These are phyloP conservation scores for Colletes gigas DNA, from an alignment of 1,140 invertebrate species.

Conservation along the genomic window DNA sequence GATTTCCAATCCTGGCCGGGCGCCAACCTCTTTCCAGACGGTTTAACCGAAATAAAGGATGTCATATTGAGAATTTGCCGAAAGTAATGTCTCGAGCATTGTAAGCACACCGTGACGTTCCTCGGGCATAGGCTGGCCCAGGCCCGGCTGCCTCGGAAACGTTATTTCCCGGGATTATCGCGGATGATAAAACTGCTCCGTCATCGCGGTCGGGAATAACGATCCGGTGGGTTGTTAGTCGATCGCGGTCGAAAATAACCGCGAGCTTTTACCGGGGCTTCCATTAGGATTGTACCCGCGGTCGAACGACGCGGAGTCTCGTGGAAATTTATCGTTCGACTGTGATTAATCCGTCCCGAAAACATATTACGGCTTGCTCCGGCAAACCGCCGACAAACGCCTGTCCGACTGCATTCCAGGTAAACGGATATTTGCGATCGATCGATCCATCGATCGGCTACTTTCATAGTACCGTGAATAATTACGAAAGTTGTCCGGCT, in stretches of 20 bases:
- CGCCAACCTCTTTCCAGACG: slow-evolving; percentile 65
- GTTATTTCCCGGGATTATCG: slow-evolving; percentile 59
- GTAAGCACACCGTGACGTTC: slow-evolving; percentile 26
- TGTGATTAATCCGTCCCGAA: slow-evolving; percentile 42
- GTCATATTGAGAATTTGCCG: slow-evolving; percentile 70
- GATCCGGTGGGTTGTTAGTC: slow-evolving; percentile 51
- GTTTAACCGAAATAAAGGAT: slow-evolving; percentile 73
- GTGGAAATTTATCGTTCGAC: slow-evolving; percentile 53
- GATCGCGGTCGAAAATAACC: slow-evolving; percentile 62
- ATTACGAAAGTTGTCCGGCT: too few species aligned
- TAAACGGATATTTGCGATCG: slow-evolving; percentile 29
- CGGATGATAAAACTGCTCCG: slow-evolving; percentile 57
- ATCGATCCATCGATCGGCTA: not conserved
- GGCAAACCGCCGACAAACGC: slow-evolving; percentile 47
- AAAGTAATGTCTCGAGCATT: slow-evolving; percentile 53
- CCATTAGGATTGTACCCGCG: slow-evolving; percentile 54
- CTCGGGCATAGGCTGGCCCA: too few species aligned
- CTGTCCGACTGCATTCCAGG: slow-evolving; percentile 23
- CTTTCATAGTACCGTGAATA: slow-evolving; percentile 3
- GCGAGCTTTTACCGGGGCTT: slow-evolving; percentile 54
- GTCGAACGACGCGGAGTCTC: slow-evolving; percentile 39
- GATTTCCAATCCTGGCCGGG: slow-evolving; percentile 67
- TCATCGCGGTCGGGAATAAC: slow-evolving; percentile 42
- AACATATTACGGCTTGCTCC: slow-evolving; percentile 32
- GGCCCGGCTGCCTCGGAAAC: slow-evolving; percentile 17